Base-by-base conservation (phyloP, 2,113 vertebrate genomes). In the Poeciliopsis occidentalis region DNA sequence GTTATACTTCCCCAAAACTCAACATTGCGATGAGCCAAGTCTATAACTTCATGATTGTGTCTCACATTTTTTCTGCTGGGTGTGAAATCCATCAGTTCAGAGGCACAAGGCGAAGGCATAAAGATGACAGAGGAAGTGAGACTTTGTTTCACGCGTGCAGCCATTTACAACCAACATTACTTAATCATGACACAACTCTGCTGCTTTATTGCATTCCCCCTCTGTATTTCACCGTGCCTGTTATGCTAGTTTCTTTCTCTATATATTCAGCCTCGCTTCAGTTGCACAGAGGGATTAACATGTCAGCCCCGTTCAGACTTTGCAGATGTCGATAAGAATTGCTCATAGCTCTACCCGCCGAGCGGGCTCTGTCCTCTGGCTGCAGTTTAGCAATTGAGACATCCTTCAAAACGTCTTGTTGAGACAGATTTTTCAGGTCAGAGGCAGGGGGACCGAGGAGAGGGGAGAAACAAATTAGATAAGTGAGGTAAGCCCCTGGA, bases 361-460 rank as follows among this genome's bases (percentile, higher is more conserved):
- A 41, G 64, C 64, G 32, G 8, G 32, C 64, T 65, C 34, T 15
- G 64, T 37, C 37, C 39, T 29, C 64, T 44, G 64, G n/a, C 37
- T 41, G 64, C 32, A 7, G 39, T 41, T 39, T 44, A 41, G 12
- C 13, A 67, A 67, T 29, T 67, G 64, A 67, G 64, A 67, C 64
- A 15, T 67, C 37, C 64, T 29, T 67, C 64, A 44, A 27, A 27
- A 67, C 41, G 12, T 41, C 26, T 65, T 8, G 41, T 26, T 44
- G 64, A 29, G 41, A 44, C 37, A 41, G 64, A 67, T 67, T 67
- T 57, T 44, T 67, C 37, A 67, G 64, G 64, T 67, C 64, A 67
- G 37, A 67, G 37, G 37, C 64, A 41, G 64, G 64, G 41, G 64
- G 64, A 44, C 64, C 17, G 64, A 27, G 37, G 64, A 26, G 26